phyloP scores from a whole-genome alignment of 30 jellyfish, hydroid and myxozoan genomes.

The Hydra vulgaris region DNA sequence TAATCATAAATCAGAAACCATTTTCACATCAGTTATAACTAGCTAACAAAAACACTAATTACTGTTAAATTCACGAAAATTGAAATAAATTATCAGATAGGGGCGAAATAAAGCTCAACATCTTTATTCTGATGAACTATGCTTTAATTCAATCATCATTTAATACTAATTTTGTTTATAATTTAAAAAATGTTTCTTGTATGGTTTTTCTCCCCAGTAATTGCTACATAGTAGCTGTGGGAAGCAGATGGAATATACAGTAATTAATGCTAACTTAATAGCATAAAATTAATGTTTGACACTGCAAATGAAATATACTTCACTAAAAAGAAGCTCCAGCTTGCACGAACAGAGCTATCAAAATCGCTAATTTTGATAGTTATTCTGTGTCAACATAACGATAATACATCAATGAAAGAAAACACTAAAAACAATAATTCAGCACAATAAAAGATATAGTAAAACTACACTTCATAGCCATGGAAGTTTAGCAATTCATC shows the following conservation, averaged over 20 bases:
- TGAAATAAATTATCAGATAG: not conserved
- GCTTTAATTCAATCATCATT: not conserved
- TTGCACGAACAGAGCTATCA: conserved; percentile 5
- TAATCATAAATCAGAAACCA: not conserved
- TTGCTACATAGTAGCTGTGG: conserved; percentile 70
- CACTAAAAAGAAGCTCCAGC: conserved; percentile 24
- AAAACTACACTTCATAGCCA: not conserved
- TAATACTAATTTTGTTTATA: not conserved
- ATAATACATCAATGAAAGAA: not conserved
- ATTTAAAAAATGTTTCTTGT: conserved; percentile 43
- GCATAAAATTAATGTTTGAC: conserved; percentile 52
- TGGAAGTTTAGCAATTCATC: not conserved
- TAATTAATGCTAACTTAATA: conserved; percentile 7
- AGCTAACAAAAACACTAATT: too few species aligned
- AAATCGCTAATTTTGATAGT: conserved; percentile 34
- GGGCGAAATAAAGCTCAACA: not conserved
- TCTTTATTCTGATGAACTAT: not conserved
- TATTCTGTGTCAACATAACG: conserved; percentile 36
- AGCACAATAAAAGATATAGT: not conserved
- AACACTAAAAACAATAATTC: conserved; percentile 18
- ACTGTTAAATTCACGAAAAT: too few species aligned
- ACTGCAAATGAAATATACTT: conserved; percentile 53
- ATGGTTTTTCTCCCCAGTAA: conserved; percentile 86
- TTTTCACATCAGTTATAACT: not conserved
- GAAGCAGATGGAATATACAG: conserved; percentile 90